Conservation (phyloP, 2,113 vertebrate genomes). For the Periophthalmus modestus region DNA sequence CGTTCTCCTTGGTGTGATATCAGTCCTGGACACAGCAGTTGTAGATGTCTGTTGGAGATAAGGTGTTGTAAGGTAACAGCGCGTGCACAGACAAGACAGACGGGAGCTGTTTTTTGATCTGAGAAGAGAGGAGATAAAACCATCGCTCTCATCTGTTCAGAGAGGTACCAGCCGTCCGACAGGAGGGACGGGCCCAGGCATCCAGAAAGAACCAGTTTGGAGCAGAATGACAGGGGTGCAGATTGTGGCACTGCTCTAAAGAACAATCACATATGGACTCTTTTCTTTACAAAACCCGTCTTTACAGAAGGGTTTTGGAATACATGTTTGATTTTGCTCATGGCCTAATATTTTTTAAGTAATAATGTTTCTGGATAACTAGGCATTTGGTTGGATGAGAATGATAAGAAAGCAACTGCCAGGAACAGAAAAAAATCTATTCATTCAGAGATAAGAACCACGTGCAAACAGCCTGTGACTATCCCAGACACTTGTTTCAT, state of each 20-base stretch:
- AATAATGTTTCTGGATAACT: too few relatives aligned
- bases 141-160: slow-evolving; percentile 32
- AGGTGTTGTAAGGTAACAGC: slow-evolving; percentile 12
- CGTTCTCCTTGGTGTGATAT: not conserved
- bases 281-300: slow-evolving; percentile 1
- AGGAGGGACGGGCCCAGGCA: slow-evolving; percentile 41
- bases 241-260: slow-evolving; percentile 39
- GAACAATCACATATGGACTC: slow-evolving; percentile 42
- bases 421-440: not conserved
- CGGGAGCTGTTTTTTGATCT: slow-evolving; percentile 60
- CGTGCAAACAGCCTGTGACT: not conserved
- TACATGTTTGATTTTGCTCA: not conserved
- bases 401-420: not conserved
- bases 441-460: not conserved
- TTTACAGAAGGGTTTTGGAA: too few relatives aligned
- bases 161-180: slow-evolving; percentile 39
- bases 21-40: not conserved
- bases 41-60: slow-evolving; percentile 31
- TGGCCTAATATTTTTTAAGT: not conserved
- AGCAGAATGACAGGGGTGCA: slow-evolving; percentile 22
- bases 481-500: not conserved
- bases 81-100: slow-evolving; percentile 22
- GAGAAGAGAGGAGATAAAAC: slow-evolving; percentile 50
- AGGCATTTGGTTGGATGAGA: not conserved
- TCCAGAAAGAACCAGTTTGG: slow-evolving; percentile 41